These are phyloP conservation scores for Cistogaster globosa DNA, from an alignment of 2,888 invertebrate species.

Conservation along the genomic window DNA sequence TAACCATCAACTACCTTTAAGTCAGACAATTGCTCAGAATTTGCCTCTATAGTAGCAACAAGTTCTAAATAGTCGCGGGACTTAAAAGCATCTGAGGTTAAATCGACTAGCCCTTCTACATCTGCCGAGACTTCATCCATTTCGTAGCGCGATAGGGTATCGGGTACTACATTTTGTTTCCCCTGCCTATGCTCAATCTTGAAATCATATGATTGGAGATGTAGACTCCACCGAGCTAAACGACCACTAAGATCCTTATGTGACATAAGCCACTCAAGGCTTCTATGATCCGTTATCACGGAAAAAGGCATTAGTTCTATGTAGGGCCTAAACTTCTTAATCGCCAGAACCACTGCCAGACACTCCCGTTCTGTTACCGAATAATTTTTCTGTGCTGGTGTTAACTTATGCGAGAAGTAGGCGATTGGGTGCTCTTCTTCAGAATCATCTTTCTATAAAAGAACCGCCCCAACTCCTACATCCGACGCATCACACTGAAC, in stretches of 20 bases:
- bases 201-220: not conserved
- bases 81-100: not conserved
- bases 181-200: not conserved
- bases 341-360: conserved; percentile 1
- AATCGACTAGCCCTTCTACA: not conserved
- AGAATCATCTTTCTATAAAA: conserved; percentile 13
- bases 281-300: not conserved
- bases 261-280: not conserved
- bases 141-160: conserved; percentile 3
- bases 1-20: conserved; percentile 3
- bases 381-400: not conserved
- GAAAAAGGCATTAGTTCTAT: not conserved
- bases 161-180: conserved; percentile 1
- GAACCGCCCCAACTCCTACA: not conserved
- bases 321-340: conserved; percentile 5
- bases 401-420: conserved; percentile 2
- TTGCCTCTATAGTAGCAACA: not conserved
- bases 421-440: conserved; percentile 8
- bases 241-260: not conserved
- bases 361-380: not conserved
- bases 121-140: not conserved
- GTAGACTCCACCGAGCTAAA: not conserved
- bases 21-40: not conserved
- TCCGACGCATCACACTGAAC: conserved; percentile 13
- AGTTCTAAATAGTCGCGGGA: not conserved